Evolutionary conservation across 1,140 invertebrate species (phyloP), one percentile per base, ranked within the genome.

Genomic region (Littorina saxatilis): DNA sequence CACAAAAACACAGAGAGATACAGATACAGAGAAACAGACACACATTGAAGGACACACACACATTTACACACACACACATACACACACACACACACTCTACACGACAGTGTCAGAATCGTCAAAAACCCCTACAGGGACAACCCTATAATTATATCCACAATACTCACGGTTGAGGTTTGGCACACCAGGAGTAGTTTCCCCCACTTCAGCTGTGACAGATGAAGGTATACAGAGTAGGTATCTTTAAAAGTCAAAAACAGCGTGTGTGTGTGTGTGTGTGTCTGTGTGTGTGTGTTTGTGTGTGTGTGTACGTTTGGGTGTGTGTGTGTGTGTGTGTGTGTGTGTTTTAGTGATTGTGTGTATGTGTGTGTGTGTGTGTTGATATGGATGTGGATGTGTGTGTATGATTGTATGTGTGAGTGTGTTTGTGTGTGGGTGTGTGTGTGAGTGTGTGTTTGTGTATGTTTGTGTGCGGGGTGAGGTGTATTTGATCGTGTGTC

Each of bases 321-420:
- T 63, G 61, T 32, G 61, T 63, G 61, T 32, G 61, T 63, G 27
- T 32, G 61, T 63, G 61, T 29, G 61, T 63, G 61, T 32, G 61
- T 63, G 61, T 32, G 61, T 63, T n/a, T 63, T n/a, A 29, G 61
- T 63, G 61, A 29, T n/a, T 63, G 61, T 63, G 61, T 63, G 61
- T 32, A 29, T 63, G 61, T 32, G n/a, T 63, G 61, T 32, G 61
- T 63, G n/a, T 32, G 61, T 63, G n/a, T 32, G 61, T 63, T 1
- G 11, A 29, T 63, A 4, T 63, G 61, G 27, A 4, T 63, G 61
- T 63, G 13, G 27, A 29, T 23, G 27, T 23, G 43, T 47, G 43
- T 47, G 43, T 47, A 17, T 47, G 43, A 9, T 2, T 23, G 61
- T 27, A 15, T 23, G 61, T 27, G n/a, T 63, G 61, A 5, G 61